Evolutionary conservation across 2,797 vertebrate genomes (phyloP).

Genomic region (Xiphophorus birchmanni): DNA sequence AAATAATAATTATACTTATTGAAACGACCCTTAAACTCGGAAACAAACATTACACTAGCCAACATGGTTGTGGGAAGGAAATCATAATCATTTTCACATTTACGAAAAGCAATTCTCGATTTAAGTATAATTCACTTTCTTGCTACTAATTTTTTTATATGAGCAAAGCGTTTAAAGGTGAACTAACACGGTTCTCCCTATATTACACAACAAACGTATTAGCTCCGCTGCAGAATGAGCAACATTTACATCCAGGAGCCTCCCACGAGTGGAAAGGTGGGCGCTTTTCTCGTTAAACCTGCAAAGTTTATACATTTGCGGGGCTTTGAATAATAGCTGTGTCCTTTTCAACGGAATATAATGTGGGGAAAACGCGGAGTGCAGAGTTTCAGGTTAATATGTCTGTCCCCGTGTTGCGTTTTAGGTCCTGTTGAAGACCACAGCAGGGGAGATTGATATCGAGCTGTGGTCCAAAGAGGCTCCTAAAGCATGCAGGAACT

Average conservation of each 20-base stretch:
- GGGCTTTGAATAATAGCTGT: background rate
- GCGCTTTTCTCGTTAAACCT: background rate
- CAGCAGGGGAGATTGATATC: slow-evolving; percentile 95
- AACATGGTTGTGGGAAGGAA: slow-evolving; percentile 53
- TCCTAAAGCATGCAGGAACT: slow-evolving; percentile 96
- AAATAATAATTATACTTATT: background rate
- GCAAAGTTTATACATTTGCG: accelerated
- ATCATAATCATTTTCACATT: background rate
- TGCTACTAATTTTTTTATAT: background rate
- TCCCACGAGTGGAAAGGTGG: slow-evolving; percentile 94
- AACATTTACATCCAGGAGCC: slow-evolving; percentile 99
- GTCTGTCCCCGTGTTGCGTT: background rate
- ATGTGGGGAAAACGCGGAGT: background rate
- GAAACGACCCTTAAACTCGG: slow-evolving; percentile 4
- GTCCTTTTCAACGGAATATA: too few relatives aligned
- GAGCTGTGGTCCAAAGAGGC: slow-evolving; percentile 98
- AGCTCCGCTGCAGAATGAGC: slow-evolving; percentile 83
- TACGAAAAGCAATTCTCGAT: background rate
- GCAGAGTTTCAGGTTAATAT: background rate
- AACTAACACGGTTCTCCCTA: background rate
- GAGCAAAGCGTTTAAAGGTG: background rate
- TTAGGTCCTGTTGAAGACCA: slow-evolving; percentile 94
- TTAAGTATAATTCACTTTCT: background rate
- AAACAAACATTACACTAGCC: slow-evolving; percentile 53
- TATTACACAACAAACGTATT: background rate